Conservation (phyloP, 2,113 vertebrate species). For the Marmota monax region DNA sequence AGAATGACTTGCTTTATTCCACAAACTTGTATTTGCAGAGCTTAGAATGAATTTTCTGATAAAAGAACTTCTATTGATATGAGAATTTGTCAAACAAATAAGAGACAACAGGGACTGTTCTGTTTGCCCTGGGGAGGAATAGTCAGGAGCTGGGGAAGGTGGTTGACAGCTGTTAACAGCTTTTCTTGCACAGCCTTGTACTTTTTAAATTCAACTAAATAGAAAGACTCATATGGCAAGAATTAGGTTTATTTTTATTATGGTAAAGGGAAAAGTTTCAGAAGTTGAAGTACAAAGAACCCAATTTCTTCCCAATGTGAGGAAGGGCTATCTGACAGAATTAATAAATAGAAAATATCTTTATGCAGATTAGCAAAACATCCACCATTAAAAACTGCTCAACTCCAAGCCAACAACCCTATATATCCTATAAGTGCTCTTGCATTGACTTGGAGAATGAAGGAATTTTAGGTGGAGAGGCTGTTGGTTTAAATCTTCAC, state of each 20-base stretch:
- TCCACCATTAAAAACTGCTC: not conserved
- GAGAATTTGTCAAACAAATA: not conserved
- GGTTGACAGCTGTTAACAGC: not conserved
- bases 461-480: not conserved
- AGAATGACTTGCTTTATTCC: not conserved
- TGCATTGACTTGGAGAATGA: not conserved
- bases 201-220: not conserved
- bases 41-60: not conserved
- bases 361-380: not conserved
- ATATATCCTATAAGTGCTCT: not conserved
- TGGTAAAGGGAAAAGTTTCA: not conserved
- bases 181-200: not conserved
- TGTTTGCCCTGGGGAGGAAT: not conserved
- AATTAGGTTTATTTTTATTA: slow-evolving; percentile 11
- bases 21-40: not conserved
- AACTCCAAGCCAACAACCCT: not conserved
- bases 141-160: not conserved
- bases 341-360: not conserved
- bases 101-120: not conserved
- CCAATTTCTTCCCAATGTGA: not conserved
- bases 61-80: not conserved
- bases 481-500: not conserved
- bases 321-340: not conserved
- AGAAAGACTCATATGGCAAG: not conserved
- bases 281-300: not conserved